phyloP scores from a whole-genome alignment of 2,113 vertebrate species.

The Notiomystis cincta region DNA sequence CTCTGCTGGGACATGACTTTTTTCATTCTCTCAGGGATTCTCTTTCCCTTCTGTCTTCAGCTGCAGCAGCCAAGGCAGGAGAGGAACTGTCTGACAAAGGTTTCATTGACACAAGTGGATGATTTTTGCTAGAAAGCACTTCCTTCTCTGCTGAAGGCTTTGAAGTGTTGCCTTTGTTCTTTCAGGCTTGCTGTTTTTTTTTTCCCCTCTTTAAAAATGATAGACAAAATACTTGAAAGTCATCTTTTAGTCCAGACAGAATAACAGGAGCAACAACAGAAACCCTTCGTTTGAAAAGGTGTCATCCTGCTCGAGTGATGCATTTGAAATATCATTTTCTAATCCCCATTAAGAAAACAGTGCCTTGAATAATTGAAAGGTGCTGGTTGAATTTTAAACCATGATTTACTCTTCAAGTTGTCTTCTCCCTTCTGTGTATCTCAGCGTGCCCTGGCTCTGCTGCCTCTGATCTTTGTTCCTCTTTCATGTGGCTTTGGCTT shows the following conservation, averaged over 20 bases:
- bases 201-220: background rate
- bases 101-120: conserved; percentile 68
- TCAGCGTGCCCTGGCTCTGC: background rate
- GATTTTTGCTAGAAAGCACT: conserved; percentile 74
- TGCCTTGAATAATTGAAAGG: background rate
- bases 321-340: conserved; percentile 15
- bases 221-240: conserved; percentile 24
- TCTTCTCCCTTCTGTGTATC: background rate
- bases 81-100: conserved; percentile 68
- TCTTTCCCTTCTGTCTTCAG: conserved; percentile 54
- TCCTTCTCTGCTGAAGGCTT: conserved; percentile 68
- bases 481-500: conserved; percentile 25
- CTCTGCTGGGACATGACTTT: conserved; percentile 56
- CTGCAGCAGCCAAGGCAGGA: conserved; percentile 57
- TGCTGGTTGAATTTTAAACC: background rate
- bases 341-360: background rate
- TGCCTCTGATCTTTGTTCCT: background rate
- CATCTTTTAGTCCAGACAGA: conserved; percentile 1
- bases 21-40: conserved; percentile 24
- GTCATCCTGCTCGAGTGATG: background rate
- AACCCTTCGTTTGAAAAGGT: conserved; percentile 28
- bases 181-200: conserved; percentile 52
- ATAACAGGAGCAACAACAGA: conserved; percentile 15
- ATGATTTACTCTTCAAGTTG: background rate
- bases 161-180: conserved; percentile 76